These are phyloP conservation scores for Brachyhypopomus gauderio DNA, from an alignment of 2,113 vertebrate genomes.

Conservation along the genomic window DNA sequence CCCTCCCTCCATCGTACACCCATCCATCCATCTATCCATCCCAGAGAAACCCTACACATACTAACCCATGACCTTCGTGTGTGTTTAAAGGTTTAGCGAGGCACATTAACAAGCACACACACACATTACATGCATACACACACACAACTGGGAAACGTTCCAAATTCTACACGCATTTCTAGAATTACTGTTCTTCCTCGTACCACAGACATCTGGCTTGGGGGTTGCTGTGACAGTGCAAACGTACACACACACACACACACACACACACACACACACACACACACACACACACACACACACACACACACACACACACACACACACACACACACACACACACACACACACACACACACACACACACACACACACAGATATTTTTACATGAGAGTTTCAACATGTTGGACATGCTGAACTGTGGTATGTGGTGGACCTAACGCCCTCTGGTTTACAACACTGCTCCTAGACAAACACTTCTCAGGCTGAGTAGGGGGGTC, in stretches of 20 bases:
- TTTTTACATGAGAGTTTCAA: no score
- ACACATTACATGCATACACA: neutral
- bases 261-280: no score
- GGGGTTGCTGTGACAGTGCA: no score
- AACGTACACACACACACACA: no score
- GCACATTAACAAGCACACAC: constrained; percentile 41
- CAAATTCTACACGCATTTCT: constrained; percentile 1
- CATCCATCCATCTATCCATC: constrained; percentile 14
- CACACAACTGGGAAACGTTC: neutral
- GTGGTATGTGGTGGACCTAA: no score
- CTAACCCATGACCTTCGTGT: constrained; percentile 45
- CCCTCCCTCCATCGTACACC: constrained; percentile 36
- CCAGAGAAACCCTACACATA: constrained; percentile 38
- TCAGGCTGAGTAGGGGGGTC: neutral
- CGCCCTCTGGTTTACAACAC: neutral
- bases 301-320: no score
- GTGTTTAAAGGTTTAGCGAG: constrained; percentile 28
- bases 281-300: no score
- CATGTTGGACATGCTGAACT: no score
- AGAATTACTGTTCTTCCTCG: constrained; percentile 1
- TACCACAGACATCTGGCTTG: neutral
- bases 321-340: no score
- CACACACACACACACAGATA: no score
- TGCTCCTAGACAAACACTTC: neutral
- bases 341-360: no score